A percentile compares a stretch with the other conserved stretches of the same genome.
Conservation (phyloP, 2,888 invertebrate species). For the Eutolmus rufibarbis region DNA sequence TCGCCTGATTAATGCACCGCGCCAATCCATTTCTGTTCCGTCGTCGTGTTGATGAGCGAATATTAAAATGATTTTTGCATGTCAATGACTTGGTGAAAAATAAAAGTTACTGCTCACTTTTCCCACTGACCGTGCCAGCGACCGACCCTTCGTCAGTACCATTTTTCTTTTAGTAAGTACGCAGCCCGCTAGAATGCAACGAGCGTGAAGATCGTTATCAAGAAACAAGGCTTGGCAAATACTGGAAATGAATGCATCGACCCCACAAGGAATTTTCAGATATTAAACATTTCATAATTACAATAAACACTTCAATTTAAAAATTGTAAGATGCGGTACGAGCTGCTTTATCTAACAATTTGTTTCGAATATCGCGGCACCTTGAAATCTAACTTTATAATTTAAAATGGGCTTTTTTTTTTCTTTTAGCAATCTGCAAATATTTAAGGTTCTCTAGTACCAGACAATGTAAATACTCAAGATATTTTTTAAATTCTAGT, state of each 20-base stretch:
- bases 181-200: background rate
- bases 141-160: background rate
- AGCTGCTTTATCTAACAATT: no score
- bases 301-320: no score
- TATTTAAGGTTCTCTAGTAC: no score
- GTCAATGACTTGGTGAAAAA: conserved; percentile 8
- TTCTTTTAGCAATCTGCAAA: no score
- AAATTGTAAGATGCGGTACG: no score
- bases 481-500: no score
- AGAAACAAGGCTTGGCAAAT: background rate
- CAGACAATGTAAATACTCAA: no score
- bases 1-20: background rate
- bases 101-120: background rate
- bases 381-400: no score
- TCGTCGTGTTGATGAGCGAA: background rate
- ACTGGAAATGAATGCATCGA: background rate
- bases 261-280: no score
- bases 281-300: no score
- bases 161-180: background rate
- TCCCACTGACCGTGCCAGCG: background rate
- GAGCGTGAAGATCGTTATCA: background rate
- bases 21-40: background rate
- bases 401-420: no score
- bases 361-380: no score
- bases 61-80: background rate